phyloP scores from a whole-genome alignment of 2,888 invertebrate species.

The Octonoba sinensis region DNA sequence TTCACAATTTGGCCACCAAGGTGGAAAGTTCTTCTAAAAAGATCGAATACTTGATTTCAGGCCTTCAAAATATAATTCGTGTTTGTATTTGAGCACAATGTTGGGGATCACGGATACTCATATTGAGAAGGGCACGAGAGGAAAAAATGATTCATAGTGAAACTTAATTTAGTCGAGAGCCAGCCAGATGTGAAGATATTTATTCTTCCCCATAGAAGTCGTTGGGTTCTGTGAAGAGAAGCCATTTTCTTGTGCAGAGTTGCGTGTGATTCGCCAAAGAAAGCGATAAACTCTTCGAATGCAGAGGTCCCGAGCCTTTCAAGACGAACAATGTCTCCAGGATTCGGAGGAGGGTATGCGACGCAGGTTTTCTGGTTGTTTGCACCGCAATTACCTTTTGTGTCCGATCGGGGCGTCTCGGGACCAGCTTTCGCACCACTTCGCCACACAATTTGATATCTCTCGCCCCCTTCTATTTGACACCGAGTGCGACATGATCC shows the following conservation, averaged over 20 bases:
- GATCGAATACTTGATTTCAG: no score
- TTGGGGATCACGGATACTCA: no score
- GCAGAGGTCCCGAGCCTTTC: constrained; percentile 33
- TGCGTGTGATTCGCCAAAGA: constrained; percentile 55
- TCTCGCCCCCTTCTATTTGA: constrained; percentile 29
- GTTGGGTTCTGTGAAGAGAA: constrained; percentile 37
- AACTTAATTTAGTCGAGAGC: constrained; percentile 21
- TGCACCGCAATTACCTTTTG: constrained; percentile 58
- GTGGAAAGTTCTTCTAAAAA: no score
- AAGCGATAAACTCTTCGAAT: constrained; percentile 40
- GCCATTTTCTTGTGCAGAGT: constrained; percentile 53
- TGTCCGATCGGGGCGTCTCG: constrained; percentile 8
- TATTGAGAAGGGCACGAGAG: constrained; percentile 3
- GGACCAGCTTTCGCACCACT: constrained; percentile 33
- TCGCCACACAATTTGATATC: constrained; percentile 44
- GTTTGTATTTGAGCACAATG: no score
- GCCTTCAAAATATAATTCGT: no score
- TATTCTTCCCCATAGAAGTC: constrained; percentile 49
- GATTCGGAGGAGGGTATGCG: constrained; percentile 12
- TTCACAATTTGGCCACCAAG: no score
- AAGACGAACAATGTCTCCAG: constrained; percentile 15
- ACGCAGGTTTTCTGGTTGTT: constrained; percentile 36
- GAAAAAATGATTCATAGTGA: constrained; percentile 10
- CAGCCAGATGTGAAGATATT: constrained; percentile 38
- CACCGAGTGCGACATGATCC: constrained; percentile 52